phyloP scores from a whole-genome alignment of 2,113 vertebrate genomes.

The Tichodroma muraria region DNA sequence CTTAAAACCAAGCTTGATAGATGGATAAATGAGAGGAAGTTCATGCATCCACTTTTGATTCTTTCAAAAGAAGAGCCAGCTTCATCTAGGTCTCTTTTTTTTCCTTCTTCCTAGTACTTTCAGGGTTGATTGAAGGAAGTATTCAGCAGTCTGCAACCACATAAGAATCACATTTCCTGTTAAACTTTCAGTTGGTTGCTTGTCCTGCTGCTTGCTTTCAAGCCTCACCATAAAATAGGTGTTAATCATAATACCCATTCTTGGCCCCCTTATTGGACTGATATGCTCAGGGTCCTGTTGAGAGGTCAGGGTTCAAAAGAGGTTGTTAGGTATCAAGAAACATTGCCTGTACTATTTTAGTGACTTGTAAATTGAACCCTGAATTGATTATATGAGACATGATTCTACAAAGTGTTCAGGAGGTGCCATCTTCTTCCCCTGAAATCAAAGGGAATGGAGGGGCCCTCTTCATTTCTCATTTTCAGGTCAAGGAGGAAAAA shows the following conservation, averaged over 20 bases:
- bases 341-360: neutral
- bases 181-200: conserved; percentile 4
- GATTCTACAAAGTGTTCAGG: neutral
- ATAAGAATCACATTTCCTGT: conserved; percentile 12
- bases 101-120: neutral
- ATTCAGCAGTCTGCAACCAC: neutral
- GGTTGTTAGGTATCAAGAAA: neutral
- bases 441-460: neutral
- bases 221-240: neutral
- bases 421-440: neutral
- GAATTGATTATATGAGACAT: neutral
- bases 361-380: neutral
- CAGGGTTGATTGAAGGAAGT: neutral
- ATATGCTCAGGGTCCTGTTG: neutral
- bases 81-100: neutral
- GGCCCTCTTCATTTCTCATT: neutral
- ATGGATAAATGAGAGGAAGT: conserved; percentile 53
- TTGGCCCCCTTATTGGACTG: neutral
- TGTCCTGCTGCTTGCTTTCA: conserved; percentile 31
- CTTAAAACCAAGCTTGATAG: conserved; percentile 54
- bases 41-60: neutral
- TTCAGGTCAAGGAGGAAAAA: neutral
- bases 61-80: conserved; percentile 30
- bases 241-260: conserved; percentile 15
- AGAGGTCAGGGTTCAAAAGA: conserved; percentile 35